phyloP scores from a whole-genome alignment of 2,888 invertebrate species.

The Drosophila colorata region DNA sequence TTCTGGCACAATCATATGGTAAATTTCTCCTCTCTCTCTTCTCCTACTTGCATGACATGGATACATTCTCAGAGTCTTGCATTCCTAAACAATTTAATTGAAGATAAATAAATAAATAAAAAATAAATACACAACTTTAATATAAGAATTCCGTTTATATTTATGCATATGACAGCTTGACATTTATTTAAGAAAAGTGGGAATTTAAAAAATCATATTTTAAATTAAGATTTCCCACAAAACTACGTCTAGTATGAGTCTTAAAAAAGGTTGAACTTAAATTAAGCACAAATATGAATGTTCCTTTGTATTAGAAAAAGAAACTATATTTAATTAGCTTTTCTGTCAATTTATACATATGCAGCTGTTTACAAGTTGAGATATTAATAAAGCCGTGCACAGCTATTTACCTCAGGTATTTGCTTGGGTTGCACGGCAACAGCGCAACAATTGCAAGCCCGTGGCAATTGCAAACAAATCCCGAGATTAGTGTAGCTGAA shows the following conservation, averaged over 20 bases:
- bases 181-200: too few relatives aligned
- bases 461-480: constrained; percentile 7
- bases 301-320: neutral
- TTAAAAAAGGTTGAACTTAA: neutral
- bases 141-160: too few relatives aligned
- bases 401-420: neutral
- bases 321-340: neutral
- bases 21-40: too few relatives aligned
- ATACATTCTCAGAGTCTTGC: too few relatives aligned
- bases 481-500: constrained; percentile 6
- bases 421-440: constrained; percentile 16
- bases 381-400: neutral
- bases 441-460: constrained; percentile 11
- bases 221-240: neutral
- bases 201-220: too few relatives aligned
- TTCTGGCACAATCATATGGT: too few relatives aligned
- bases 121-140: too few relatives aligned
- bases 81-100: too few relatives aligned
- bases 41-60: too few relatives aligned
- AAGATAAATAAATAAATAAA: too few relatives aligned
- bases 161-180: too few relatives aligned
- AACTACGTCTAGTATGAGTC: neutral
- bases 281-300: neutral
- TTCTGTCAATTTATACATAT: neutral
- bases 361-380: neutral